phyloP scores from a whole-genome alignment of 2,113 vertebrate species.

The Atherinomorus stipes region DNA sequence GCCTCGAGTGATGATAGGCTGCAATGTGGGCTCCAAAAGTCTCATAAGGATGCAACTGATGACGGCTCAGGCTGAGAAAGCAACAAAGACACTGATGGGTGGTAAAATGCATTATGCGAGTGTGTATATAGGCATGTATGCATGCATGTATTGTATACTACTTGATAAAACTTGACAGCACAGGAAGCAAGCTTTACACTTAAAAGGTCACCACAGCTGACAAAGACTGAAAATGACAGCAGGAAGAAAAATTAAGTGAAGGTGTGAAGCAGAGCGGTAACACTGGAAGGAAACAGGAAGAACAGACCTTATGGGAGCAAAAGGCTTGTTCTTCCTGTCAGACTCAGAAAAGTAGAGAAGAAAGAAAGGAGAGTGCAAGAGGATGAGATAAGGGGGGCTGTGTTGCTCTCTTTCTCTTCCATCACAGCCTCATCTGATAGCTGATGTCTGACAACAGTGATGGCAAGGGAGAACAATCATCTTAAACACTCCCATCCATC shows the following conservation, averaged over 20 bases:
- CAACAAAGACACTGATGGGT: constrained; percentile 4
- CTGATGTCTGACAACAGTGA: constrained; percentile 66
- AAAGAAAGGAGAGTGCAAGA: constrained; percentile 23
- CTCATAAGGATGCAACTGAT: constrained; percentile 34
- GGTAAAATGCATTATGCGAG: background rate
- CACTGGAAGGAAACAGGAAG: constrained; percentile 12
- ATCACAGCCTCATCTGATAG: constrained; percentile 51
- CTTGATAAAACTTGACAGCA: background rate
- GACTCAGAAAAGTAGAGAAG: constrained; percentile 7
- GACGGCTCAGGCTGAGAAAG: constrained; percentile 14
- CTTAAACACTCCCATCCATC: constrained; percentile 59
- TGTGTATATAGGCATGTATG: too few relatives aligned
- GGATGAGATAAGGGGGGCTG: constrained; percentile 68
- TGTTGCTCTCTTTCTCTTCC: constrained; percentile 52
- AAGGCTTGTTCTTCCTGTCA: background rate
- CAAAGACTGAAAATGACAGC: constrained; percentile 27
- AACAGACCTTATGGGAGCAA: constrained; percentile 38
- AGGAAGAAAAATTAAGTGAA: background rate
- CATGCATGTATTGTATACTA: too few relatives aligned
- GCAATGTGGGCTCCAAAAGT: constrained; percentile 10
- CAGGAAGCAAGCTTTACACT: background rate
- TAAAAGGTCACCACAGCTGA: constrained; percentile 25
- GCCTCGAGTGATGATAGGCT: constrained; percentile 15
- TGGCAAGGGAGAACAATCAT: constrained; percentile 53
- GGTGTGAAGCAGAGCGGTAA: constrained; percentile 50